These are phyloP conservation scores for Climacteris rufus DNA, from an alignment of 2,113 vertebrate species.

Conservation along the genomic window DNA sequence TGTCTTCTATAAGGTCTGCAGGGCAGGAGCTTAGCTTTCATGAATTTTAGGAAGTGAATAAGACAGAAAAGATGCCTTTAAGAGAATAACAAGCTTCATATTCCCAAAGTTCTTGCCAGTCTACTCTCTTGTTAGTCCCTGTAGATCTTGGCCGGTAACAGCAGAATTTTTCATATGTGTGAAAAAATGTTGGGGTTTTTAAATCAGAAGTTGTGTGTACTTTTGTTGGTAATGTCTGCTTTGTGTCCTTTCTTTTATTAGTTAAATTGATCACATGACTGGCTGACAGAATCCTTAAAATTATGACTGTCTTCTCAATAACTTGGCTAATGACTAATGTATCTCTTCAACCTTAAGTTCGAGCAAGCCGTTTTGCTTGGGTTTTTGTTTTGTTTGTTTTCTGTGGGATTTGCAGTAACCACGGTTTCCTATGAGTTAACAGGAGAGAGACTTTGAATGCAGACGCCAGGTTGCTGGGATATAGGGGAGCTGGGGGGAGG, in stretches of 20 bases:
- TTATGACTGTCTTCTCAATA: neutral
- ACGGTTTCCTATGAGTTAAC: neutral
- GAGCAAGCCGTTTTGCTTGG: neutral
- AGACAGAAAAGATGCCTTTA: neutral
- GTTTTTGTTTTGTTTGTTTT: neutral
- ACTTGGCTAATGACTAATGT: neutral
- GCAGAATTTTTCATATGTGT: neutral
- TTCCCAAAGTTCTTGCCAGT: neutral
- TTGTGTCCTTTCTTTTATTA: neutral
- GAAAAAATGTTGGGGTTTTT: neutral
- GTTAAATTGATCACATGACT: neutral
- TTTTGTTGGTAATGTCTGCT: neutral
- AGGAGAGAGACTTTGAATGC: neutral
- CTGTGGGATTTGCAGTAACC: neutral
- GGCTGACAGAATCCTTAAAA: neutral
- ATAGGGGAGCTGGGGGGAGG: rapidly evolving
- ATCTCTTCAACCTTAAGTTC: neutral
- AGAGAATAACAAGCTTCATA: neutral
- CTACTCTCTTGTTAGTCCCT: neutral
- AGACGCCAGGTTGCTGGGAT: neutral
- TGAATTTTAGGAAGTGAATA: neutral
- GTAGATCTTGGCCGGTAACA: neutral
- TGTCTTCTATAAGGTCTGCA: neutral
- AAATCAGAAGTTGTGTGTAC: neutral
- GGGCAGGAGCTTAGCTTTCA: neutral